Evolutionary conservation across 2,888 invertebrate genomes (phyloP).

Genomic region (Sinopyrophorus schimmeli): DNA sequence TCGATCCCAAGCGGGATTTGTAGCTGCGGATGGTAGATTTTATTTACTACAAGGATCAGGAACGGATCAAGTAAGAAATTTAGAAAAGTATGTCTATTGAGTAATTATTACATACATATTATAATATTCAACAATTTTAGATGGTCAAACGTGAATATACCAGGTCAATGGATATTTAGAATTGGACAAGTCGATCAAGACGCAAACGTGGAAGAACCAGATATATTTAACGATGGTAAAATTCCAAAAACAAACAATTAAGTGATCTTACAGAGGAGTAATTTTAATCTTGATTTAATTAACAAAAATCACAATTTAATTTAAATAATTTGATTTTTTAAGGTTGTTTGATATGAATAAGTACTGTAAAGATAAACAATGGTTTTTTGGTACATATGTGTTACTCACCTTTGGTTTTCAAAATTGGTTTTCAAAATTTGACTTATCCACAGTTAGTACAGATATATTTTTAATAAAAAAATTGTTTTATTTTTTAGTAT

Average conservation of each 20-base stretch:
- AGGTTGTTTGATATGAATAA: too few species aligned
- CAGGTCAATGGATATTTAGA: slow-evolving; percentile 86
- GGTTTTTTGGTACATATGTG: too few species aligned
- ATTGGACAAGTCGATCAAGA: slow-evolving; percentile 71
- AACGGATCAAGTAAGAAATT: slow-evolving; percentile 81
- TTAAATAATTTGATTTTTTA: too few species aligned
- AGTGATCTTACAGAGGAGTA: too few species aligned
- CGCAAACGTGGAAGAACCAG: slow-evolving; percentile 70
- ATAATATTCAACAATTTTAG: slow-evolving; percentile 57
- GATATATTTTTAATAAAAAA: background rate
- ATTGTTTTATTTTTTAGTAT: slow-evolving; percentile 3
- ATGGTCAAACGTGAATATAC: slow-evolving; percentile 81
- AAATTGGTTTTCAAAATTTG: too few species aligned
- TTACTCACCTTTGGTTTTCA: too few species aligned
- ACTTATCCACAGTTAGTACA: too few species aligned
- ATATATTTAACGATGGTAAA: slow-evolving; percentile 57
- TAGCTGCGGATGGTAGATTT: slow-evolving; percentile 78
- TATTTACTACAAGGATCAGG: slow-evolving; percentile 85
- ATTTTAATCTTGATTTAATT: too few species aligned
- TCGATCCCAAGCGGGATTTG: slow-evolving; percentile 91
- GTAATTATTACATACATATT: slow-evolving; percentile 18
- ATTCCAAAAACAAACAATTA: too few species aligned
- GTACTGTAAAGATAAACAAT: too few species aligned
- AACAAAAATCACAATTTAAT: too few species aligned
- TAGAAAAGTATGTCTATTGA: slow-evolving; percentile 67